Conservation (phyloP, 2,888 invertebrate species). For the Thera obeliscata region DNA sequence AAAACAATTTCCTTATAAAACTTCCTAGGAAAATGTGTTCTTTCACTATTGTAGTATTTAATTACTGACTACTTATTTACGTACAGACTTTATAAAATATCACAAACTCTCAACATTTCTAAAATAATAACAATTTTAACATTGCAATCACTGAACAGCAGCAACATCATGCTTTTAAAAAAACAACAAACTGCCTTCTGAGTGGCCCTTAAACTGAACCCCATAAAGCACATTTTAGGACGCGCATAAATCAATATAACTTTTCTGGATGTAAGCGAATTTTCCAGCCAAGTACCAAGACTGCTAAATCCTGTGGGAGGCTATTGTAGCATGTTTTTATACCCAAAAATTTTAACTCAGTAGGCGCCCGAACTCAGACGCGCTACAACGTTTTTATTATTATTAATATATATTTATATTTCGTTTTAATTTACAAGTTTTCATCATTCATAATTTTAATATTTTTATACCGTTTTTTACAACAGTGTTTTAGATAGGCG, state of each 20-base stretch:
- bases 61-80: too few species aligned
- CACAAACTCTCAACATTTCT: too few species aligned
- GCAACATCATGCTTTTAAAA: background rate
- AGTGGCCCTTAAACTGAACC: constrained; percentile 23
- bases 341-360: constrained; percentile 85
- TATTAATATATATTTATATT: constrained; percentile 85
- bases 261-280: constrained; percentile 46
- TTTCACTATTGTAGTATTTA: too few species aligned
- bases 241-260: constrained; percentile 32
- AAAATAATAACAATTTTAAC: too few species aligned
- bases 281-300: constrained; percentile 72
- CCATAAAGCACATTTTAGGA: constrained; percentile 48
- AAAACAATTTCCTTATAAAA: too few species aligned
- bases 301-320: constrained; percentile 64
- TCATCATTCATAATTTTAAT: constrained; percentile 83
- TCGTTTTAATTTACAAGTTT: constrained; percentile 85
- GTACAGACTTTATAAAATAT: too few species aligned
- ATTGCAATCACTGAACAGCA: too few species aligned
- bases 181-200: background rate
- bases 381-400: constrained; percentile 83
- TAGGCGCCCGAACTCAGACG: constrained; percentile 84
- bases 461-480: constrained; percentile 85
- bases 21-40: too few species aligned
- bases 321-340: constrained; percentile 85
- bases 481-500: constrained; percentile 82